Evolutionary conservation across 2,888 invertebrate genomes (phyloP).

Genomic region (Agonopterix heracliana): DNA sequence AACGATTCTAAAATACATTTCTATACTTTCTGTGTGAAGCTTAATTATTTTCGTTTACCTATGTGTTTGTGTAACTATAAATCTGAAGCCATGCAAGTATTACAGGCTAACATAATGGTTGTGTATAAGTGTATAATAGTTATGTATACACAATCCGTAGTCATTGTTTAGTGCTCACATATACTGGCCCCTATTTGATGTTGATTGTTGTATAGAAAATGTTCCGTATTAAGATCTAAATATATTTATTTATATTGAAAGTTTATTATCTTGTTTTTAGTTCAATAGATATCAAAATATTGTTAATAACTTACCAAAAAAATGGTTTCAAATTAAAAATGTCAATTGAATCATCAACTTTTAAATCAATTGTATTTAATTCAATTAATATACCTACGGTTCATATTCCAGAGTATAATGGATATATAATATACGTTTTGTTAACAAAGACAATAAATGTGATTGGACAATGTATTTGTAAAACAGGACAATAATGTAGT

Average conservation of each 20-base stretch:
- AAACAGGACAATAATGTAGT: too few species aligned
- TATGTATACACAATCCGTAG: constrained; percentile 15
- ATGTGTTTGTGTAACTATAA: constrained; percentile 1
- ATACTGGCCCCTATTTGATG: constrained; percentile 33
- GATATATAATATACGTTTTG: background rate
- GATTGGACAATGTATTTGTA: constrained; percentile 17
- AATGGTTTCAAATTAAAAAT: constrained; percentile 2
- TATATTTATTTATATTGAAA: constrained; percentile 16
- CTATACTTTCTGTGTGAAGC: constrained; percentile 3
- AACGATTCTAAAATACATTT: constrained; percentile 10
- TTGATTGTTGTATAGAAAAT: constrained; percentile 34
- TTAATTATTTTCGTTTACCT: background rate
- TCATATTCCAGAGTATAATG: background rate
- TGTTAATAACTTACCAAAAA: too few species aligned
- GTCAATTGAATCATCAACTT: constrained; percentile 5
- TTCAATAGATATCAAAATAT: too few species aligned
- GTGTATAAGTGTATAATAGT: constrained; percentile 48
- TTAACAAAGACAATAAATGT: constrained; percentile 18
- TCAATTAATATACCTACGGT: constrained; percentile 2
- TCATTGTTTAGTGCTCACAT: constrained; percentile 14
- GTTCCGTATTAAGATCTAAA: constrained; percentile 10
- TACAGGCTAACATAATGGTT: constrained; percentile 48
- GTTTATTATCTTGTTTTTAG: too few species aligned
- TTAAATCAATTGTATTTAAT: constrained; percentile 5
- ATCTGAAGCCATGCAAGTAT: constrained; percentile 13